Conservation (phyloP, 2,888 invertebrate species). For the Amorpha juglandis region DNA sequence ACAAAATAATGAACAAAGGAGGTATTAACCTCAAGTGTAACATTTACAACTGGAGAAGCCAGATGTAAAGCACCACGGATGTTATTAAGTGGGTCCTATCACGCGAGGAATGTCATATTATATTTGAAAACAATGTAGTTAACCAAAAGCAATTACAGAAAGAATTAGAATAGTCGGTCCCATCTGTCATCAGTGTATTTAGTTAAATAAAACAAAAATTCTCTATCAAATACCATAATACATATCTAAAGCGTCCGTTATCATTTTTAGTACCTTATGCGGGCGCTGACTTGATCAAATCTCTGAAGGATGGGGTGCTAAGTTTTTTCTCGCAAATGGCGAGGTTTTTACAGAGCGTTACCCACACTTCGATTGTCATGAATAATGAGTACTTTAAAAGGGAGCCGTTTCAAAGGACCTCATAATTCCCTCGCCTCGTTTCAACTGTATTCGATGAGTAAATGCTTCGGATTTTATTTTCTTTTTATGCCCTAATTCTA, state of each 20-base stretch:
- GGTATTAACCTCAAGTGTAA: no score
- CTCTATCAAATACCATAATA: conserved; percentile 40
- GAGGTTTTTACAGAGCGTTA: conserved; percentile 41
- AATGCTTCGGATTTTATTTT: conserved; percentile 9
- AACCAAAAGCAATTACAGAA: no score
- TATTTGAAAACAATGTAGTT: no score
- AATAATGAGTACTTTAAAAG: conserved; percentile 41
- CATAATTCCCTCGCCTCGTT: conserved; percentile 35
- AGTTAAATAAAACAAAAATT: background rate
- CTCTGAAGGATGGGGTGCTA: conserved; percentile 50
- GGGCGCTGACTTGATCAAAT: conserved; percentile 52
- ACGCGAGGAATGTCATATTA: no score
- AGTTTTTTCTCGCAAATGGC: conserved; percentile 42
- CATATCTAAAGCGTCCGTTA: conserved; percentile 40
- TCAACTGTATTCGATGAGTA: conserved; percentile 15
- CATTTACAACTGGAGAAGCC: no score
- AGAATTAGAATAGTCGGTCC: no score
- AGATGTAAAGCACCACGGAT: no score
- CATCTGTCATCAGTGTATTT: no score
- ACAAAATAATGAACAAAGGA: no score
- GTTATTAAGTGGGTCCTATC: no score
- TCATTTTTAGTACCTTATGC: conserved; percentile 54
- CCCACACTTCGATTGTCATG: conserved; percentile 42
- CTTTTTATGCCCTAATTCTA: background rate
- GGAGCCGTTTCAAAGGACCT: conserved; percentile 31